Conservation (phyloP, 2,797 vertebrate species). For the Onychomys arenicola region DNA sequence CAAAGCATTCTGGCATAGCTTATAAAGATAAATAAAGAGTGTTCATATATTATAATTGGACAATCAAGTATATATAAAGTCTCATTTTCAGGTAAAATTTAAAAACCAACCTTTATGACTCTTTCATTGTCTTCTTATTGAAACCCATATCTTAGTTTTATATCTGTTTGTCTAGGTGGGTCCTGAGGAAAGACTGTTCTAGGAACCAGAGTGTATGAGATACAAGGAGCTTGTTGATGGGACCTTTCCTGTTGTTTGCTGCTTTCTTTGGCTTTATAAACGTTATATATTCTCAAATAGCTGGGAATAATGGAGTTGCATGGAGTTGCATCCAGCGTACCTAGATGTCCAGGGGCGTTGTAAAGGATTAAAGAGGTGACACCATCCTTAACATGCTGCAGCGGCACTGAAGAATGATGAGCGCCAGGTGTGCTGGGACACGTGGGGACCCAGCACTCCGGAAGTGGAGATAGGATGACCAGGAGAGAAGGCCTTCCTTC, state of each 20-base stretch:
- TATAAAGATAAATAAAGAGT: not conserved
- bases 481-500: not conserved
- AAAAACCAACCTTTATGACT: not conserved
- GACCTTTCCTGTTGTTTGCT: not conserved
- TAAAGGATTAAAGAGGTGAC: not conserved
- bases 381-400: not conserved
- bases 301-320: not conserved
- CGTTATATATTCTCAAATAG: not conserved
- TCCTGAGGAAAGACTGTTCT: not conserved
- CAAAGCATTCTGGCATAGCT: not conserved
- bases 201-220: not conserved
- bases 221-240: slow-evolving; percentile 2
- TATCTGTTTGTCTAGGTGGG: not conserved
- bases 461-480: not conserved
- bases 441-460: not conserved
- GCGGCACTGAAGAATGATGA: not conserved
- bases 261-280: slow-evolving; percentile 23
- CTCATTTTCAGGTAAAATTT: slow-evolving; percentile 4
- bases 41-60: not conserved
- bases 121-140: not conserved
- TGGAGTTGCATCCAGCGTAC: not conserved
- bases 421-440: too few relatives aligned
- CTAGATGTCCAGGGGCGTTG: not conserved
- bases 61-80: not conserved
- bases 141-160: not conserved